phyloP scores from a whole-genome alignment of 2,113 vertebrate genomes.

The Pteronura brasiliensis region DNA sequence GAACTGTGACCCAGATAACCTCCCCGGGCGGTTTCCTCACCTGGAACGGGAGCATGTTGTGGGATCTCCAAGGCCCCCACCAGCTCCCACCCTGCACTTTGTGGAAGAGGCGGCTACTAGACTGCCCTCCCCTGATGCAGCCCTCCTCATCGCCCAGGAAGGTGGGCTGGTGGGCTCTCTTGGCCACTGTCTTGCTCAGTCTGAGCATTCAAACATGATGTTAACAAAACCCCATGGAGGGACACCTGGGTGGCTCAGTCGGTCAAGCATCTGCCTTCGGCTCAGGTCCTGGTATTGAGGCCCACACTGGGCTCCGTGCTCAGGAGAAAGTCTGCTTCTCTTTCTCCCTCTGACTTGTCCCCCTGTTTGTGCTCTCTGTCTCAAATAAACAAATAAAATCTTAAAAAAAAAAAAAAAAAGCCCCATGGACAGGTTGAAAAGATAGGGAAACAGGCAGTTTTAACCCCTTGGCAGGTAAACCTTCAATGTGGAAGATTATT shows the following conservation, averaged over 20 bases:
- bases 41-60: fast-evolving
- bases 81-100: fast-evolving
- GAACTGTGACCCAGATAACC: too few species aligned
- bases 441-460: background rate
- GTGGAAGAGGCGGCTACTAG: background rate
- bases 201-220: background rate
- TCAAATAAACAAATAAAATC: background rate
- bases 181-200: background rate
- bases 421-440: fast-evolving
- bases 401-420: background rate
- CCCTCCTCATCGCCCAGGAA: background rate
- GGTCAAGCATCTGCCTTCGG: background rate
- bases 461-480: too few species aligned
- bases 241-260: background rate
- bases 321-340: background rate
- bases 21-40: background rate
- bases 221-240: background rate
- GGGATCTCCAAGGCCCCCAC: background rate
- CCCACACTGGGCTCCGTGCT: background rate
- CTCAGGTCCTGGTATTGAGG: background rate
- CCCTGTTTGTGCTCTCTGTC: background rate
- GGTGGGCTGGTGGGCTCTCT: fast-evolving
- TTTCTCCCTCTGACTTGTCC: background rate
- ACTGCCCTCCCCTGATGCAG: fast-evolving
- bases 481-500: background rate